These are phyloP conservation scores for Menura novaehollandiae DNA, from an alignment of 2,113 vertebrate species.

Conservation along the genomic window DNA sequence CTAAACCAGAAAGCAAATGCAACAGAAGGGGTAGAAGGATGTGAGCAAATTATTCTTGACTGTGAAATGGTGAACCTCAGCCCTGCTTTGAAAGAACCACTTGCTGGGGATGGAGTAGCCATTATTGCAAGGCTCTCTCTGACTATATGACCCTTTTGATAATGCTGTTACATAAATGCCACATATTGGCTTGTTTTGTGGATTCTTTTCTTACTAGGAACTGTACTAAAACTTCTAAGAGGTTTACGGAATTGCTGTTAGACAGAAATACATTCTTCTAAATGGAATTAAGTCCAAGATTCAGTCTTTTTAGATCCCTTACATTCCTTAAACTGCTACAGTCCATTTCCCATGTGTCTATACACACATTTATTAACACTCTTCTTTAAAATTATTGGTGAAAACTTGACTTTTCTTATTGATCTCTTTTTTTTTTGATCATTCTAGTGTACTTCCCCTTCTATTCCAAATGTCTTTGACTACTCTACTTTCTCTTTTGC, in stretches of 20 bases:
- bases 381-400: neutral
- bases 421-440: neutral
- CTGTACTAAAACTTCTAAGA: constrained; percentile 14
- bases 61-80: neutral
- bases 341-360: neutral
- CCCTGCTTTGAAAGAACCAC: neutral
- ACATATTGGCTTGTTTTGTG: neutral
- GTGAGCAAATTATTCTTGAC: neutral
- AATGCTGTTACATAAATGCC: neutral
- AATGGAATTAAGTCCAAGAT: neutral
- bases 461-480: neutral
- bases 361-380: neutral
- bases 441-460: neutral
- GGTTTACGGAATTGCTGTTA: neutral
- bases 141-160: neutral
- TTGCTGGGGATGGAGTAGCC: neutral
- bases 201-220: neutral
- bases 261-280: neutral
- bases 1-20: neutral
- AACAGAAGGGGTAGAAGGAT: neutral
- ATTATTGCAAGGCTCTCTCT: neutral
- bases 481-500: neutral
- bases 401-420: neutral
- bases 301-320: neutral
- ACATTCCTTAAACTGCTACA: neutral